These are phyloP conservation scores for Sinocyclocheilus anshuiensis DNA, from an alignment of 2,113 vertebrate genomes.

Conservation along the genomic window DNA sequence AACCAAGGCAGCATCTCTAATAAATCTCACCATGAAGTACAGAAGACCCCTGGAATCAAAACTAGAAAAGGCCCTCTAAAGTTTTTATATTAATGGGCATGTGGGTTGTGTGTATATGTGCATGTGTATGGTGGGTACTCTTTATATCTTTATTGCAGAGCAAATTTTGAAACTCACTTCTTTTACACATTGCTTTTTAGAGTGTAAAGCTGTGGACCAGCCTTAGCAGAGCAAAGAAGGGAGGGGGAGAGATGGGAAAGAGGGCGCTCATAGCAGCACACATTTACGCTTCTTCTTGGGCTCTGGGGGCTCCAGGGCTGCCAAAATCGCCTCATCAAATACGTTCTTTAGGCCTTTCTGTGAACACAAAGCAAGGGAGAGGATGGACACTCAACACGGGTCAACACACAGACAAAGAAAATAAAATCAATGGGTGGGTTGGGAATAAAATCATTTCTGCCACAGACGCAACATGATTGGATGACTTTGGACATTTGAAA, in stretches of 20 bases:
- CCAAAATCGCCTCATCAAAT: conserved; percentile 94
- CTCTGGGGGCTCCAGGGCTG: conserved; percentile 98
- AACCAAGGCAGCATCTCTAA: conserved; percentile 36
- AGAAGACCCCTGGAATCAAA: conserved; percentile 25
- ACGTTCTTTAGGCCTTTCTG: conserved; percentile 86
- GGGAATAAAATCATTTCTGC: background rate
- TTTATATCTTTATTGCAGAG: conserved; percentile 71
- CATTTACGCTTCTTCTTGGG: conserved; percentile 99
- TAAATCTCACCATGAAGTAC: conserved; percentile 39
- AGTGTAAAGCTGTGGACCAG: conserved; percentile 67
- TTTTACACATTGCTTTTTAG: conserved; percentile 62
- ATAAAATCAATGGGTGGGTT: background rate
- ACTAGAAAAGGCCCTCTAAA: conserved; percentile 34
- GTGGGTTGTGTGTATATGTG: conserved; percentile 24
- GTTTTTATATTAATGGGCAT: conserved; percentile 21
- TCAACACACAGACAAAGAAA: conserved; percentile 57
- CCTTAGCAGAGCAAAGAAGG: conserved; percentile 70
- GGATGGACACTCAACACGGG: conserved; percentile 65
- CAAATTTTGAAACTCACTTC: conserved; percentile 60
- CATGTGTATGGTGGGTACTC: conserved; percentile 35
- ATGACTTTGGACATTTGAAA: background rate
- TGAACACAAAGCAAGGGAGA: conserved; percentile 79
- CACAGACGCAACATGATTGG: background rate
- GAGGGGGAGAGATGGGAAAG: background rate
- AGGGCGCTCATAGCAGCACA: conserved; percentile 93